Percentiles rank a stretch among this genome's conserved stretches.
These are phyloP conservation scores for Hemibagrus guttatus DNA, from an alignment of 2,797 vertebrate species.

Conservation along the genomic window DNA sequence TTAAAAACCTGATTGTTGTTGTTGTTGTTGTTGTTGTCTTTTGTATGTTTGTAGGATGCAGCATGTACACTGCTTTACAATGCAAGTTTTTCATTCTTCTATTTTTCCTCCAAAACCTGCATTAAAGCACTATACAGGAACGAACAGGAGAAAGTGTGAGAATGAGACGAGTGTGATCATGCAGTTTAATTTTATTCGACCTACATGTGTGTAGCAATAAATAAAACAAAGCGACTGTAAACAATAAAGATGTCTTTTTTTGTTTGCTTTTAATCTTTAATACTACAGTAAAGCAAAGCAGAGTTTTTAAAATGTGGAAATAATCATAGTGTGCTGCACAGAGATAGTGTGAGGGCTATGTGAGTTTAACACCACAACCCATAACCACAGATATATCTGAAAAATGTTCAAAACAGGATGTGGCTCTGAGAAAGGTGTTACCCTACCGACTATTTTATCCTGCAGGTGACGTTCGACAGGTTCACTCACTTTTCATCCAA, in stretches of 20 bases:
- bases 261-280: neutral
- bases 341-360: neutral
- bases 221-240: neutral
- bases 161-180: neutral
- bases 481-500: neutral
- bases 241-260: neutral
- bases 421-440: constrained; percentile 62
- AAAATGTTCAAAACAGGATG: constrained; percentile 77
- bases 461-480: constrained; percentile 38
- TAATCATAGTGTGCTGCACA: neutral
- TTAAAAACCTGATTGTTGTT: neutral
- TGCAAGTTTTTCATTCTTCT: neutral
- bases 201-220: constrained; percentile 13
- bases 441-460: constrained; percentile 59
- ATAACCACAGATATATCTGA: constrained; percentile 48
- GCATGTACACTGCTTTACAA: neutral
- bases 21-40: no score
- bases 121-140: neutral
- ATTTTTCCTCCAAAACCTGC: constrained; percentile 6
- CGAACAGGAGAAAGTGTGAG: neutral
- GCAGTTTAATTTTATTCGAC: neutral
- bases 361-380: constrained; percentile 52
- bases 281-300: neutral
- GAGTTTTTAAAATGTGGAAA: neutral
- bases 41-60: neutral